Percentiles rank a stretch among this genome's conserved stretches.
These are phyloP conservation scores for Atopsyche davidsoni DNA, from an alignment of 1,140 invertebrate species.

Conservation along the genomic window DNA sequence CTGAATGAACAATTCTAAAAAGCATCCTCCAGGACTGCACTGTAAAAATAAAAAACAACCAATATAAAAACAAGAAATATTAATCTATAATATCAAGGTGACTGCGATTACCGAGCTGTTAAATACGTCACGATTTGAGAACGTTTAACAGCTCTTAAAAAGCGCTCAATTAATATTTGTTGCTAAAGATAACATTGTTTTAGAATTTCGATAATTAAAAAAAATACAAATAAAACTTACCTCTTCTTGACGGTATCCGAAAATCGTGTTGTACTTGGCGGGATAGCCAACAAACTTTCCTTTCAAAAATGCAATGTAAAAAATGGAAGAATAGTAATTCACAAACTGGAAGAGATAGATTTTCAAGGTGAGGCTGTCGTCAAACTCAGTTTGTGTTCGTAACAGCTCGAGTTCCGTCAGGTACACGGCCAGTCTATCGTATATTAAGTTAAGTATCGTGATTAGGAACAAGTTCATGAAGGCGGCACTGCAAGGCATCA, in stretches of 20 bases:
- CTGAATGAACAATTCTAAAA: constrained; percentile 78
- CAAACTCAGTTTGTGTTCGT: constrained; percentile 78
- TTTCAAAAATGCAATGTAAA: constrained; percentile 83
- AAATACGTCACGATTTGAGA: no score
- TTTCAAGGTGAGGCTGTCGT: constrained; percentile 78
- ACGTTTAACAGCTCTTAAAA: no score
- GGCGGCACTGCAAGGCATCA: constrained; percentile 26
- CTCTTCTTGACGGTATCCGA: constrained; percentile 65
- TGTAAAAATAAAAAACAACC: constrained; percentile 35
- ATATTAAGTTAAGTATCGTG: constrained; percentile 33
- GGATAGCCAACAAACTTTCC: constrained; percentile 75
- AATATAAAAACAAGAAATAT: no score
- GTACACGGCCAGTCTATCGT: constrained; percentile 46
- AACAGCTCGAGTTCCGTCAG: constrained; percentile 76
- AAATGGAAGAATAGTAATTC: constrained; percentile 80
- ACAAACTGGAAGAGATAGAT: constrained; percentile 85
- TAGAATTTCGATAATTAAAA: no score
- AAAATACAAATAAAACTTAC: constrained; percentile 41
- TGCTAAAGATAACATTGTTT: no score
- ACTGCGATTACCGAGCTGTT: no score
- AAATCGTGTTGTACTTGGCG: constrained; percentile 65
- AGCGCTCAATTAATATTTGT: no score
- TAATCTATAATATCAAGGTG: no score
- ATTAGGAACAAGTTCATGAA: constrained; percentile 24
- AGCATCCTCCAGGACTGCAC: constrained; percentile 75